phyloP scores from a whole-genome alignment of 1,140 invertebrate species.

The Cydia amplana region DNA sequence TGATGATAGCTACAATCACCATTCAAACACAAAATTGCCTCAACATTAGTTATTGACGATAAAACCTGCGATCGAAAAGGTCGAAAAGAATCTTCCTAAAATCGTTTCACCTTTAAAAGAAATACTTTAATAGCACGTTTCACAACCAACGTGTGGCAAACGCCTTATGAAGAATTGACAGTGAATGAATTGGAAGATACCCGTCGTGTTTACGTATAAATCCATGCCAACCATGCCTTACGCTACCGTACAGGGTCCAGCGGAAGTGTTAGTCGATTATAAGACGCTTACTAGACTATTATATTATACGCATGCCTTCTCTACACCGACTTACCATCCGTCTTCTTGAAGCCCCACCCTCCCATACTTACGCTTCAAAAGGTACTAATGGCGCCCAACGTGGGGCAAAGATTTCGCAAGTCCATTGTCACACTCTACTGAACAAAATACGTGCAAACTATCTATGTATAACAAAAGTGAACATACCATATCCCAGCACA shows the following conservation, averaged over 20 bases:
- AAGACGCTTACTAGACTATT: conserved; percentile 48
- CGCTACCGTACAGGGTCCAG: conserved; percentile 26
- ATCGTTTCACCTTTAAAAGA: conserved; percentile 48
- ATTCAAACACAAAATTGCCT: neutral
- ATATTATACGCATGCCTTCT: conserved; percentile 52
- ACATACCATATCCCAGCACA: conserved; percentile 60
- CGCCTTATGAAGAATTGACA: conserved; percentile 72
- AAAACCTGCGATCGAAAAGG: conserved; percentile 5
- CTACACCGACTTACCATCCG: conserved; percentile 47
- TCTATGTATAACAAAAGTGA: conserved; percentile 50
- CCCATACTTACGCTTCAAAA: conserved; percentile 23
- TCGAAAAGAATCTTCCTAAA: conserved; percentile 1
- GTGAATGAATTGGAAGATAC: conserved; percentile 70
- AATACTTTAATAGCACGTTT: conserved; percentile 71
- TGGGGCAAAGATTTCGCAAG: conserved; percentile 36
- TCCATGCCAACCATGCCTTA: conserved; percentile 66
- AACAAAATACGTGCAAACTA: conserved; percentile 59
- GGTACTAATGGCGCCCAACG: conserved; percentile 42
- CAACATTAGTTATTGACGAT: neutral
- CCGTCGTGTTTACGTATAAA: conserved; percentile 59
- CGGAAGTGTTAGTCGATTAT: conserved; percentile 49
- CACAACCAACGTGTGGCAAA: conserved; percentile 76
- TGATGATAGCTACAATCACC: neutral
- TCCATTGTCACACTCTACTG: conserved; percentile 39
- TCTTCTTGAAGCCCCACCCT: conserved; percentile 14